Evolutionary conservation across 1,140 invertebrate genomes (phyloP).

Genomic region (Nasonia giraulti): DNA sequence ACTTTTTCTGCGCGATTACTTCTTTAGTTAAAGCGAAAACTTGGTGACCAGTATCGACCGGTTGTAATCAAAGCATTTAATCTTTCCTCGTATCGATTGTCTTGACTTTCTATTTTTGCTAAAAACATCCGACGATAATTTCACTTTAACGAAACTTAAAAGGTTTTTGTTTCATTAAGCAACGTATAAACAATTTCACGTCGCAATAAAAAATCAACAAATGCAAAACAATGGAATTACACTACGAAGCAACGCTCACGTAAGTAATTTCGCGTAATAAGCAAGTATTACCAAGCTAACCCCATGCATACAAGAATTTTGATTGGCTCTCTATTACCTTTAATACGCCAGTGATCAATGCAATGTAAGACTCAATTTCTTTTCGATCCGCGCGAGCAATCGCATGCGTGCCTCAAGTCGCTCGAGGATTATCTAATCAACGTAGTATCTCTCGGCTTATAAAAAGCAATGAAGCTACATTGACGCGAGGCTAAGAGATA

Average conservation of each 20-base stretch:
- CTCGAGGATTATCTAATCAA: slow-evolving; percentile 10
- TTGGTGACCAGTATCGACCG: neutral
- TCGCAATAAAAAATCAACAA: no score
- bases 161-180: no score
- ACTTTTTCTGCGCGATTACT: neutral
- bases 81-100: neutral
- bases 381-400: neutral
- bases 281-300: neutral
- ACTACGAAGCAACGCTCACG: no score
- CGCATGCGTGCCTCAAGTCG: neutral
- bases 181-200: no score
- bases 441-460: neutral
- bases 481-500: neutral
- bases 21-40: neutral
- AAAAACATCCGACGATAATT: neutral
- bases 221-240: no score
- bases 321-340: neutral
- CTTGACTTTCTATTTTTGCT: neutral
- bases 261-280: no score
- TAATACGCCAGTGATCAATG: neutral
- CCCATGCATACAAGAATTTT: neutral
- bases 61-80: neutral
- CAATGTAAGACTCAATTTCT: neutral
- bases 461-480: neutral
- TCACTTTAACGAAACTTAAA: neutral